Base-by-base conservation (phyloP, 2,113 vertebrate genomes). In the Vicugna pacos region DNA sequence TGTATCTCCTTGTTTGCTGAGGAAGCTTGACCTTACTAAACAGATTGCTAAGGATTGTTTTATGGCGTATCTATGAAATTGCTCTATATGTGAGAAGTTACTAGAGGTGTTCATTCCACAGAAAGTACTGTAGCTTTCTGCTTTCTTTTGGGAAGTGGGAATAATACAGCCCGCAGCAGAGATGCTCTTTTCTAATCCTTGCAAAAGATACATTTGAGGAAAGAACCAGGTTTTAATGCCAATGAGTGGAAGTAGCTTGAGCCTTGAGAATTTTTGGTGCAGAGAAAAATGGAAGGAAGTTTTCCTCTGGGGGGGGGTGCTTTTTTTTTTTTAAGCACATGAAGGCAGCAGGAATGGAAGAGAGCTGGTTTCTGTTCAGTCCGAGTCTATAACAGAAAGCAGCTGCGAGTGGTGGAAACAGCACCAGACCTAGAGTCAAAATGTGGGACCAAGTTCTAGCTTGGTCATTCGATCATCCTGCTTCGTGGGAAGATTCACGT, bases 1-100 rank as follows among this genome's bases (percentile, higher is more conserved):
- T 96, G 58, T 97, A 72, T 95, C 91, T 93, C 76, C 50, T 48
- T 96, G 46, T 32, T 75, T 94, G 22, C 87, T 94, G 12, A 84
- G 46, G 65, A 79, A 85, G 14, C 4, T 82, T 94, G 82, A 87
- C 81, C 92, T 97, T 95, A 28, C 60, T 96, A 97, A 96, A 65
- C 30, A 89, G 50, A 8, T 75, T 16, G 56, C 88, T 90, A 79
- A 38, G 14, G 89, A 84, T 95, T 96, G 65, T 89, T 46, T 89
- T 30, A 56, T 15, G 5, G 70, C 42, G 9, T 65, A 11, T 58
- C 11, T n/a, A 24, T 80, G 79, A 93, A 89, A 81, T 70, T 94
- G 70, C 67, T 48, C 11, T 70, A 35, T 50, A 58, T 6, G 26
- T 48, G 76, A 96, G 76, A 93, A 93, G 96, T 54, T 52, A 65